These are phyloP conservation scores for Amiota minor DNA, from an alignment of 2,888 invertebrate species.

Conservation along the genomic window DNA sequence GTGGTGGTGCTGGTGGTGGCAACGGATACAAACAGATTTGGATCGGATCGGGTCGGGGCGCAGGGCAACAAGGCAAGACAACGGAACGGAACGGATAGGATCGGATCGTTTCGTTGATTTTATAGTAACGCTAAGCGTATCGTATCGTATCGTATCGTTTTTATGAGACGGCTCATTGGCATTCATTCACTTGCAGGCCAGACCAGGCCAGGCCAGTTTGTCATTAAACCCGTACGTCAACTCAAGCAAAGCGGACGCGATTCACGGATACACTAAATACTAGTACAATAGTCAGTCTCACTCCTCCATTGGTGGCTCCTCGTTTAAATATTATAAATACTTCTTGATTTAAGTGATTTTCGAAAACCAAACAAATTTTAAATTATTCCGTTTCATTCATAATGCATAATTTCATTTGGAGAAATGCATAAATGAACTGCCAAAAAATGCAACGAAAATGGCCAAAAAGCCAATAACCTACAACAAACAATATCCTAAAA, in stretches of 20 bases:
- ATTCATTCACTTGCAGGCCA: conserved; percentile 54
- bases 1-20: conserved; percentile 25
- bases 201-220: conserved; percentile 45
- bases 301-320: too few species aligned
- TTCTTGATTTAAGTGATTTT: too few species aligned
- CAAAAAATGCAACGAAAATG: conserved; percentile 7
- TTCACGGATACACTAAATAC: not conserved
- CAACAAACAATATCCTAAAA: not conserved
- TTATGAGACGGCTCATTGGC: conserved; percentile 61
- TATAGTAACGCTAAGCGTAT: conserved; percentile 30
- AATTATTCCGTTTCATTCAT: too few species aligned
- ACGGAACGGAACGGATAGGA: conserved; percentile 38
- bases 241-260: conserved; percentile 19
- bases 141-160: conserved; percentile 51
- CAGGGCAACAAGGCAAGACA: conserved; percentile 39
- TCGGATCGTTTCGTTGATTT: conserved; percentile 32
- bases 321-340: too few species aligned
- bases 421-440: not conserved
- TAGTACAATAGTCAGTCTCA: not conserved
- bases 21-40: conserved; percentile 54
- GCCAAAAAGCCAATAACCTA: not conserved
- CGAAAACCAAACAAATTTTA: too few species aligned
- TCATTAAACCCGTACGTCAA: conserved; percentile 43
- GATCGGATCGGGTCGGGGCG: conserved; percentile 45
- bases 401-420: too few species aligned